Conservation (phyloP, 2,888 invertebrate genomes). For the Philereme transversata region DNA sequence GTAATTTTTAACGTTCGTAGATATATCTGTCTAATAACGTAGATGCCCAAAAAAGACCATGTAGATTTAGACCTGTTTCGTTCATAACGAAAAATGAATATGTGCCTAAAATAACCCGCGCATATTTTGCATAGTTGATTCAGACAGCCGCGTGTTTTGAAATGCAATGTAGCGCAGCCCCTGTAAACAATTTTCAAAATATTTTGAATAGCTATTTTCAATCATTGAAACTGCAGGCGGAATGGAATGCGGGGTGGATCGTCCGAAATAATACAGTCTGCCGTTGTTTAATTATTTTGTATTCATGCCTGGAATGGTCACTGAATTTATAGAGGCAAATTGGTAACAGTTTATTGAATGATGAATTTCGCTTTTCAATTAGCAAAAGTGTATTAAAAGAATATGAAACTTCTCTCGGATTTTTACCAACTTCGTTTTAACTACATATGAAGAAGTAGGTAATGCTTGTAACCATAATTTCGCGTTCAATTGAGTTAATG, state of each 20-base stretch:
- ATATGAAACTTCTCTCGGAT: not conserved
- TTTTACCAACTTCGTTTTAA: not conserved
- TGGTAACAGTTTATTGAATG: slow-evolving; percentile 30
- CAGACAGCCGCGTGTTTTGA: slow-evolving; percentile 61
- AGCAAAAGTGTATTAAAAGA: not conserved
- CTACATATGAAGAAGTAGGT: not conserved
- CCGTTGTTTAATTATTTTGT: slow-evolving; percentile 54
- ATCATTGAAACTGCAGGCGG: slow-evolving; percentile 78
- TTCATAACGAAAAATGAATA: too few relatives aligned
- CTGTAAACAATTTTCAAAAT: slow-evolving; percentile 83
- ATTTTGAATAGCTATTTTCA: slow-evolving; percentile 84
- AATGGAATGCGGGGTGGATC: slow-evolving; percentile 70
- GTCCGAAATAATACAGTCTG: slow-evolving; percentile 55
- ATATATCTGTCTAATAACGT: too few relatives aligned
- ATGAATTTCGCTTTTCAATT: slow-evolving; percentile 44
- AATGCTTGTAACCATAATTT: too few relatives aligned
- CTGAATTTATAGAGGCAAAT: slow-evolving; percentile 18
- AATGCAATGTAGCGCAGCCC: slow-evolving; percentile 61
- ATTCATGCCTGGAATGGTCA: slow-evolving; percentile 21
- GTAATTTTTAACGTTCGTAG: too few relatives aligned
- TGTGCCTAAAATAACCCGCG: slow-evolving; percentile 59
- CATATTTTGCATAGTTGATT: slow-evolving; percentile 69
- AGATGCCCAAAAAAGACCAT: too few relatives aligned
- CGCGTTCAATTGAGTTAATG: not conserved
- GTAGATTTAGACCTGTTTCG: too few relatives aligned